These are phyloP conservation scores for Muricea muricata DNA, from an alignment of 92 coral and sea anemone genomes.

Conservation along the genomic window DNA sequence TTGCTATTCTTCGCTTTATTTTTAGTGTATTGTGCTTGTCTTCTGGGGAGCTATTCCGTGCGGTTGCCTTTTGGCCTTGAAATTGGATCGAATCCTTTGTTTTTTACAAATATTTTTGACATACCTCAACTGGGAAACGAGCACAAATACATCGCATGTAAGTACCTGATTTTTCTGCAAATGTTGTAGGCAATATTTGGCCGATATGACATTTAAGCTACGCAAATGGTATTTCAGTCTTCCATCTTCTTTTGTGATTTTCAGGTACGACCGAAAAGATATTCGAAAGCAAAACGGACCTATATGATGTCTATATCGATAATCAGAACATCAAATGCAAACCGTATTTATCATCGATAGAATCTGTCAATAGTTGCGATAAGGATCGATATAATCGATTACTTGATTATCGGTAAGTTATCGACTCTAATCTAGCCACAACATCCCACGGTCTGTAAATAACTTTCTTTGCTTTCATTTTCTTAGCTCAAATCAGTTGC, in stretches of 20 bases:
- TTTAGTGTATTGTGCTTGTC: slow-evolving; percentile 97
- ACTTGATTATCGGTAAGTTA: slow-evolving; percentile 80
- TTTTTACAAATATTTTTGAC: slow-evolving; percentile 96
- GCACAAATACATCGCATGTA: slow-evolving; percentile 97
- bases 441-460: no score
- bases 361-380: slow-evolving; percentile 81
- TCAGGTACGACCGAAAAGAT: slow-evolving; percentile 98
- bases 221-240: background rate
- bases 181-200: background rate
- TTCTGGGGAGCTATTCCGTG: slow-evolving; percentile 93
- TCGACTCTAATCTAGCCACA: background rate
- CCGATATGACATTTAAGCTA: no score
- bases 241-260: no score
- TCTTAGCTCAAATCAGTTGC: slow-evolving; percentile 88
- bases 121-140: slow-evolving; percentile 80
- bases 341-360: slow-evolving; percentile 80
- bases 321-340: slow-evolving; percentile 88
- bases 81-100: slow-evolving; percentile 93
- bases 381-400: slow-evolving; percentile 81
- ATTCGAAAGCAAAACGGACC: slow-evolving; percentile 85
- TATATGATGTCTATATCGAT: slow-evolving; percentile 94
- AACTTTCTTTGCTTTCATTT: no score
- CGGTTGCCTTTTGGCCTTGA: slow-evolving; percentile 97
- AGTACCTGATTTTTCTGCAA: slow-evolving; percentile 38
- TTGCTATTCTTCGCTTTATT: background rate